Evolutionary conservation across 2,797 vertebrate genomes (phyloP), one percentile per base, ranked within the genome.

Genomic region (Gorsachius magnificus): DNA sequence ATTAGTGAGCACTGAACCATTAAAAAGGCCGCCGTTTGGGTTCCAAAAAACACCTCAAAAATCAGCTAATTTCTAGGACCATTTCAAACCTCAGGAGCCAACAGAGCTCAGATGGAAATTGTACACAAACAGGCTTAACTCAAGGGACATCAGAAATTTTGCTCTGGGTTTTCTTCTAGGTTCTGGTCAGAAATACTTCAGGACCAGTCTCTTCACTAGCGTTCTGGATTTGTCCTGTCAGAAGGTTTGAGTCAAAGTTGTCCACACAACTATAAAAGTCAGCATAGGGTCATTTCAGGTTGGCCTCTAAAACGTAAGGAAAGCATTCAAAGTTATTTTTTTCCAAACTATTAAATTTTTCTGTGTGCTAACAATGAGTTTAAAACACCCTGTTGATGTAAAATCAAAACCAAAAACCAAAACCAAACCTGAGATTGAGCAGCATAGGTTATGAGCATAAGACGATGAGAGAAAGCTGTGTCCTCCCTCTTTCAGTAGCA

Each of bases 21-120:
- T 94, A 93, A 89, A 92, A 96, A 94, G 76, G 82, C 65, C 72
- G 94, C 53, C 24, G 18, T 71, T 89, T 78, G 81, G 69, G 51
- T 74, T 85, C 61, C 89, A 89, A 54, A 36, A 83, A 91, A 56
- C 76, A 83, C 83, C 72, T 83, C 76, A 33, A 63, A 65, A 46
- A 50, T 43, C 69, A 72, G 61, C 69, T 79, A 69, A 16, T 41
- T 88, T 72, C 71, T 78, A 18, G 13, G 50, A 69, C 24, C 24
- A 8, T 61, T 89, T 69, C 64, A 83, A 95, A 83, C 41, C 66
- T 76, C 87, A 86, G 63, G 46, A 93, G n/a, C 43, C 16, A 31
- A 33, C 26, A 36, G 41, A 77, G 33, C 53, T 94, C 75, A 35
- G 64, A 80, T 8, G 22, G 69, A 87, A 89, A 93, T 0, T 31